Base-by-base conservation (phyloP, 2,113 vertebrate genomes). In the Lepus americanus region DNA sequence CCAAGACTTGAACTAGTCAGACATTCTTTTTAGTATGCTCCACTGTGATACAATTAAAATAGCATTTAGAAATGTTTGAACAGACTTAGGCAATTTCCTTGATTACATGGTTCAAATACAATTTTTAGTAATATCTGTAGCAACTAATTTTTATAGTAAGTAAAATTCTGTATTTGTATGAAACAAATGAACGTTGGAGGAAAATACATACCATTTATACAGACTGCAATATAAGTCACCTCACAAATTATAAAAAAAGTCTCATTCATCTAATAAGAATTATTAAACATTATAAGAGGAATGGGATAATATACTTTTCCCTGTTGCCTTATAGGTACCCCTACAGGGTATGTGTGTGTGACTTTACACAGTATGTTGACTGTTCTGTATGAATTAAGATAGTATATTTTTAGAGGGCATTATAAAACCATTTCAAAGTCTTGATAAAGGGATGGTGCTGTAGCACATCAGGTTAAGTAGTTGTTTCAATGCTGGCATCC, bases 21-120 rank as follows among this genome's bases (percentile, higher is more conserved):
- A 96, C 5, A 87, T 29, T 49, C 17, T 84, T 83, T 74, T 70
- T 53, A 64, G 20, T 87, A n/a, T 70, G 36, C 5, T 66, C 87
- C 55, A 82, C 36, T 87, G 77, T 90, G 67, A 80, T 4, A 87
- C 86, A 94, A 91, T 93, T 93, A 85, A 55, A 94, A 67, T 23
- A 33, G 92, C 33, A 87, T 64, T 4, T 90, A 90, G 36, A 83
- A 79, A 85, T 80, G 53, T 51, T 88, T 73, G 64, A 64, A 90
- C 39, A 83, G 33, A 91, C 31, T 88, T 80, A 64, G 66, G 44
- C n/a, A 92, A 39, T 80, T 97, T 94, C 77, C 72, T 84, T 44
- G 64, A 87, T 36, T 90, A 80, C 23, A 80, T 70, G 12, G 74
- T 96, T 85, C 55, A 95, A 33, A 73, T 66, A 93, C 10, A 89